phyloP scores from a whole-genome alignment of 2,888 invertebrate genomes.

The Pristionchus arcanus region DNA sequence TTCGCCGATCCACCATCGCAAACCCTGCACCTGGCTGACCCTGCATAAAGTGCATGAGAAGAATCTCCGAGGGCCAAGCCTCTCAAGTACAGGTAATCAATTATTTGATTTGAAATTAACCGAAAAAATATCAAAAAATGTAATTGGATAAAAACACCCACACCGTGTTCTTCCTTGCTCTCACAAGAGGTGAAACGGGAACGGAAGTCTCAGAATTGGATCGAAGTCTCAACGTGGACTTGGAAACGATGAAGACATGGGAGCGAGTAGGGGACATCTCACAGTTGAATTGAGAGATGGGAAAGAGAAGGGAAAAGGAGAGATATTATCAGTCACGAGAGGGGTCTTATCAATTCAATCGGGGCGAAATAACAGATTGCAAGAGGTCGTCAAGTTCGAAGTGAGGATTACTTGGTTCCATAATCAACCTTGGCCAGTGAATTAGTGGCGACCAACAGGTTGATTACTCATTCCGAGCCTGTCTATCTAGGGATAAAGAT shows the following conservation, averaged over 20 bases:
- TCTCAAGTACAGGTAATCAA: too few relatives aligned
- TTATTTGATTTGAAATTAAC: too few relatives aligned
- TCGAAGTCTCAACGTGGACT: conserved; percentile 18
- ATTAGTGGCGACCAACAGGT: not conserved
- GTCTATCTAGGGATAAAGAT: not conserved
- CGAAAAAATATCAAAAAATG: too few relatives aligned
- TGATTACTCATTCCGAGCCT: conserved; percentile 7
- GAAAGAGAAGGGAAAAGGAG: not conserved
- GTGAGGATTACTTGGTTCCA: not conserved
- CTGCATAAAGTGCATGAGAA: too few relatives aligned
- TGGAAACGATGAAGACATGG: conserved; percentile 30
- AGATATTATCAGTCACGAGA: conserved; percentile 36
- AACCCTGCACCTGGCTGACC: too few relatives aligned
- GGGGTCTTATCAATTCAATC: conserved; percentile 5
- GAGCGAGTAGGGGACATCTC: conserved; percentile 3
- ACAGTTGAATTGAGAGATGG: conserved; percentile 13
- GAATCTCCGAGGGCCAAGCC: too few relatives aligned
- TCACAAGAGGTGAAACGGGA: not conserved
- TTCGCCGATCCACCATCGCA: too few relatives aligned
- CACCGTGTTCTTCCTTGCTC: conserved; percentile 34
- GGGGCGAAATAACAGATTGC: conserved; percentile 26
- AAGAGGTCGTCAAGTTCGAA: not conserved
- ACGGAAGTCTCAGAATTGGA: conserved; percentile 24
- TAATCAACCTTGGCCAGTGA: not conserved
- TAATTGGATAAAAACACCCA: not conserved